Conservation (phyloP, 1,140 invertebrate species). For the Zaprionus vittiger region DNA sequence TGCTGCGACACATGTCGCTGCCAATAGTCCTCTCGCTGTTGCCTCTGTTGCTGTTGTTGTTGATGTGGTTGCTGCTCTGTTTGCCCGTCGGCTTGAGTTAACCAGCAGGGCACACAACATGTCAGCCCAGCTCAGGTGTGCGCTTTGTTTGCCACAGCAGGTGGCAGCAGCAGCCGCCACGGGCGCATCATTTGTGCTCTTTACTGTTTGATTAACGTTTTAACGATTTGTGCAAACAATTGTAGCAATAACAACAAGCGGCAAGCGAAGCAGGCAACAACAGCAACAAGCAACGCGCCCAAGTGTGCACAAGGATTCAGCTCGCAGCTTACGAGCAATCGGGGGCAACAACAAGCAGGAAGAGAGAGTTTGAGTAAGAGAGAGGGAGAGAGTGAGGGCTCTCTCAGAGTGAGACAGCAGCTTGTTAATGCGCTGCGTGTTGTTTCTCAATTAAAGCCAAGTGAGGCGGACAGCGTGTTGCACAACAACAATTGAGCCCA, state of each 20-base stretch:
- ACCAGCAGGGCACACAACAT: conserved; percentile 52
- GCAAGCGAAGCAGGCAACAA: conserved; percentile 15
- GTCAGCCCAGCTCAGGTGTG: conserved; percentile 38
- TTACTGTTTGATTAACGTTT: conserved; percentile 79
- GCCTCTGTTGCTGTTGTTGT: conserved; percentile 21
- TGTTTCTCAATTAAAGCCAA: conserved; percentile 47
- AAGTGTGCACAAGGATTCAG: conserved; percentile 20
- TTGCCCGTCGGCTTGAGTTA: conserved; percentile 60
- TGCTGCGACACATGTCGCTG: conserved; percentile 36
- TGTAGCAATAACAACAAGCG: conserved; percentile 48
- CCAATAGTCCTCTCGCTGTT: conserved; percentile 10
- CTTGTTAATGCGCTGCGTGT: conserved; percentile 21
- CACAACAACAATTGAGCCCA: conserved; percentile 5
- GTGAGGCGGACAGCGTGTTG: conserved; percentile 17
- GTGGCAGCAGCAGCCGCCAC: conserved; percentile 28
- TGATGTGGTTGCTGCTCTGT: conserved; percentile 28
- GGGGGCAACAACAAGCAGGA: background rate
- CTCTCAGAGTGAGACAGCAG: background rate
- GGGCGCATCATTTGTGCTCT: conserved; percentile 70
- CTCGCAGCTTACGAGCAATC: conserved; percentile 1
- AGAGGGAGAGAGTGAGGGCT: background rate
- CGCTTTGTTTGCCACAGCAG: conserved; percentile 51
- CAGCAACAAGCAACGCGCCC: conserved; percentile 43
- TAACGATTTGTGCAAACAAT: conserved; percentile 81
- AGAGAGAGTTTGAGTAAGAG: background rate